These are phyloP conservation scores for Apodemia duryi DNA, from an alignment of 2,888 invertebrate genomes.

Conservation along the genomic window DNA sequence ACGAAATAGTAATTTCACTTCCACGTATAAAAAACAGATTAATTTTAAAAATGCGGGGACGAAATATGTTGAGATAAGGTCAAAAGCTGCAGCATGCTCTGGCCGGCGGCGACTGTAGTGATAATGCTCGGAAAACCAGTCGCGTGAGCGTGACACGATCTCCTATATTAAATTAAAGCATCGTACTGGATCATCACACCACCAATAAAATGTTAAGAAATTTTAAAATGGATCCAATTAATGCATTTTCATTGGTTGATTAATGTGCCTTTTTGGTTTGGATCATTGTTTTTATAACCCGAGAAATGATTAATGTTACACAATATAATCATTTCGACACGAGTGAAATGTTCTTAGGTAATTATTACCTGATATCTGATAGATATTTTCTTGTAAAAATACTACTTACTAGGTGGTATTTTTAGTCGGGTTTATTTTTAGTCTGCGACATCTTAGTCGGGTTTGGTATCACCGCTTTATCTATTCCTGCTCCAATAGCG, in stretches of 20 bases:
- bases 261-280: constrained; percentile 42
- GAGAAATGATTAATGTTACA: constrained; percentile 9
- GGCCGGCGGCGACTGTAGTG: constrained; percentile 6
- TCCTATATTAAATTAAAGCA: constrained; percentile 57
- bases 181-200: constrained; percentile 48
- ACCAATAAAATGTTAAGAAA: constrained; percentile 56
- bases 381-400: too few species aligned
- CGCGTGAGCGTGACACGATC: constrained; percentile 33
- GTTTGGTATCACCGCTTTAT: too few species aligned
- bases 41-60: constrained; percentile 1
- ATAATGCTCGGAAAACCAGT: constrained; percentile 32
- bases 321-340: constrained; percentile 2
- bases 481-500: too few species aligned
- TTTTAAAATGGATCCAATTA: constrained; percentile 54
- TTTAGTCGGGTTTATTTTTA: too few species aligned
- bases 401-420: too few species aligned
- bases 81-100: constrained; percentile 11
- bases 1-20: too few species aligned
- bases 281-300: constrained; percentile 18
- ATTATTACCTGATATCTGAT: not conserved
- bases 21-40: not conserved
- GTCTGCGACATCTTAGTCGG: too few species aligned
- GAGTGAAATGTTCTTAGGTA: not conserved
- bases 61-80: constrained; percentile 15
- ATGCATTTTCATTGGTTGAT: constrained; percentile 58